Conservation (phyloP, 2,888 invertebrate species). For the Tenthredo mesomela region DNA sequence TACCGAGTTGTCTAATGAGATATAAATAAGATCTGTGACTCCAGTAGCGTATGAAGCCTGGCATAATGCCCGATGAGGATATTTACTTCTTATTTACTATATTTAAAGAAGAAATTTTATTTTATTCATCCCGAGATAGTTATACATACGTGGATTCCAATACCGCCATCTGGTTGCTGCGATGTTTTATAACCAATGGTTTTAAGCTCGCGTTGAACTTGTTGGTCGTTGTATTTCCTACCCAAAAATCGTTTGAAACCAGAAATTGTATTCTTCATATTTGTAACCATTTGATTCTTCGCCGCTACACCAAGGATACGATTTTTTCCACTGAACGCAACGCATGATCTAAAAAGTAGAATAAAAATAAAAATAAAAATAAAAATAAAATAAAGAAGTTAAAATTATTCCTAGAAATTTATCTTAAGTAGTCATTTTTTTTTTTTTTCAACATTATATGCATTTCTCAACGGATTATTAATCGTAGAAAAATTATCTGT, state of each 20-base stretch:
- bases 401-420: background rate
- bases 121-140: background rate
- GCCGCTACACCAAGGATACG: constrained; percentile 97
- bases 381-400: background rate
- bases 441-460: background rate
- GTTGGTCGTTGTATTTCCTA: constrained; percentile 92
- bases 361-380: background rate
- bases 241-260: constrained; percentile 97
- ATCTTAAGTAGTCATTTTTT: background rate
- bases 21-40: constrained; percentile 65
- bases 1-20: constrained; percentile 57
- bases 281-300: constrained; percentile 97
- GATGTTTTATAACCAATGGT: constrained; percentile 90
- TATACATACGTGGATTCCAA: constrained; percentile 89
- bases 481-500: background rate
- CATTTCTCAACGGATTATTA: background rate
- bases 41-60: constrained; percentile 57
- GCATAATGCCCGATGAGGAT: constrained; percentile 61
- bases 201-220: constrained; percentile 90
- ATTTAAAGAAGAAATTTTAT: constrained; percentile 42
- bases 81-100: constrained; percentile 43
- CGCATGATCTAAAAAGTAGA: constrained; percentile 89
- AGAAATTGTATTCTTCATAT: constrained; percentile 97
- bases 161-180: constrained; percentile 87
- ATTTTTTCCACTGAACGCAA: constrained; percentile 96